phyloP scores from a whole-genome alignment of 2,888 invertebrate species.

The Euplagia quadripunctaria region DNA sequence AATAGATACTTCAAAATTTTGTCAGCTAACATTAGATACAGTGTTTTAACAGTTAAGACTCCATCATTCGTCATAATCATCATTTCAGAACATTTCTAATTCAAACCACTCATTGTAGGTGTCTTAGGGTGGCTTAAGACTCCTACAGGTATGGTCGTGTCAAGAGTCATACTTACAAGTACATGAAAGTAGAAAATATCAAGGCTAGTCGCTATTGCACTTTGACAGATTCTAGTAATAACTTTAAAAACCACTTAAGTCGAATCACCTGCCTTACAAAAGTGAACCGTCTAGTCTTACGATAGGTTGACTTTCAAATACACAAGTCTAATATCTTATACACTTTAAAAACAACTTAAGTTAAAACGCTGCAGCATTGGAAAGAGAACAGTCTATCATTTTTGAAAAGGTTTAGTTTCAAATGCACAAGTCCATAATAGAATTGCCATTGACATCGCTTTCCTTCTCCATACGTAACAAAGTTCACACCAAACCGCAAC shows the following conservation, averaged over 20 bases:
- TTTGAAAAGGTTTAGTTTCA: not conserved
- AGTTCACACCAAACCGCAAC: constrained; percentile 37
- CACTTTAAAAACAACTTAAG: not conserved
- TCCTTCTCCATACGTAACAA: constrained; percentile 18
- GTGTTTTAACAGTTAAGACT: too few relatives aligned
- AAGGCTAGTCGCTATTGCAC: not conserved
- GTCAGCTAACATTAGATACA: too few relatives aligned
- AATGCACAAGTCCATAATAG: not conserved
- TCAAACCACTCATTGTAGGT: too few relatives aligned
- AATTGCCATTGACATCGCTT: not conserved
- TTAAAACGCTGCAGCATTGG: too few relatives aligned
- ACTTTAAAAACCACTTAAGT: not conserved
- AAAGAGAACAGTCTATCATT: not conserved
- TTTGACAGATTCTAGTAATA: not conserved
- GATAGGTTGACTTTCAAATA: not conserved
- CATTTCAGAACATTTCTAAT: too few relatives aligned
- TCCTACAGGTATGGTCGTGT: not conserved
- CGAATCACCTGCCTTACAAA: not conserved
- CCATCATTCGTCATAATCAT: too few relatives aligned
- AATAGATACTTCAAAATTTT: too few relatives aligned
- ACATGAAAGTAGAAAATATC: not conserved
- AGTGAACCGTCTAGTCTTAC: not conserved
- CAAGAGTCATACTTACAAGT: not conserved
- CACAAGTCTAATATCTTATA: not conserved
- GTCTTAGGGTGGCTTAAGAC: too few relatives aligned